These are phyloP conservation scores for Procambarus clarkii DNA, from an alignment of 1,140 invertebrate species.

Conservation along the genomic window DNA sequence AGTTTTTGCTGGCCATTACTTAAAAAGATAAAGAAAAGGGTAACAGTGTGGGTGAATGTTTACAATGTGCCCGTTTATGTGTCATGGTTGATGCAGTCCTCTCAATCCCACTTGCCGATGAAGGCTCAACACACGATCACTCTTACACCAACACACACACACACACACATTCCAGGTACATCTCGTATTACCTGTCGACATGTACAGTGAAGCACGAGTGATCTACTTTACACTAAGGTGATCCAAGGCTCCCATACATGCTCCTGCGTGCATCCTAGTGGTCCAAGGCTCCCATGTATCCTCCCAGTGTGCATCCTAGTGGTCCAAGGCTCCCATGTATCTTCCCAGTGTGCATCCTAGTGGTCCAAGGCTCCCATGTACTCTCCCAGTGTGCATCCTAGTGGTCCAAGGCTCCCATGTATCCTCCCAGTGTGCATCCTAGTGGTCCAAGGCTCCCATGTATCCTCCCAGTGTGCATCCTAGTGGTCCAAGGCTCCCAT, in stretches of 20 bases:
- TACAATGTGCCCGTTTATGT: background rate
- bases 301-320: background rate
- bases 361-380: background rate
- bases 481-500: too few species aligned
- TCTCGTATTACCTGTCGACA: too few species aligned
- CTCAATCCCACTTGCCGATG: background rate
- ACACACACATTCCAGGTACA: too few species aligned
- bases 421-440: too few species aligned
- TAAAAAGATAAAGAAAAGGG: background rate
- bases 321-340: background rate
- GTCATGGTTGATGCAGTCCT: background rate
- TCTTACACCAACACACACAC: background rate
- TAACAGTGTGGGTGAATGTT: background rate
- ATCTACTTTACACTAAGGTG: too few species aligned
- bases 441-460: too few species aligned
- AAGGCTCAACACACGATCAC: background rate
- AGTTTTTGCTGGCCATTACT: slow-evolving; percentile 57
- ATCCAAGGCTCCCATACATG: too few species aligned
- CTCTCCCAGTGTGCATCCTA: too few species aligned
- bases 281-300: background rate
- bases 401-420: too few species aligned
- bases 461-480: too few species aligned
- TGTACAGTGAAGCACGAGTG: too few species aligned
- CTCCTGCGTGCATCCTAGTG: background rate
- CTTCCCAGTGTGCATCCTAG: background rate